Base-by-base conservation (phyloP, 2,797 vertebrate species). In the Forpus xanthops region DNA sequence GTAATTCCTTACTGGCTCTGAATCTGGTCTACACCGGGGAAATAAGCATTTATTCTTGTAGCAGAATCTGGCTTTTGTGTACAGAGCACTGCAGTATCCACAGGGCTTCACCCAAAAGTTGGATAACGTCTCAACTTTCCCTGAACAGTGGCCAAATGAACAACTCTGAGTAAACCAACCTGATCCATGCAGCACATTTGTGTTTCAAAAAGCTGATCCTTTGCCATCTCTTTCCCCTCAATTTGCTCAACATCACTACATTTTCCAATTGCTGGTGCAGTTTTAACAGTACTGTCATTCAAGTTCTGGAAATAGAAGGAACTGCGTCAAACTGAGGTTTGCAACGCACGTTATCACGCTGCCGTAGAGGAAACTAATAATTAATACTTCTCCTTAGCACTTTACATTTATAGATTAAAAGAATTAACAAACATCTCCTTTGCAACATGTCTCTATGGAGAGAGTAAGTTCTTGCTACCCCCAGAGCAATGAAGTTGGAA, bases 91-190 rank as follows among this genome's bases (percentile, higher is more conserved):
- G 75, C 21, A 25, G 68, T 21, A 77, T 28, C 85, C 84, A 75
- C 62, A 67, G 87, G 86, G 50, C 62, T 95, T 65, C 56, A 37
- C 71, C 30, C 87, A 83, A 33, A 53, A 84, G 45, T 11, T 94
- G 91, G 90, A 89, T 37, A 83, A 94, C 87, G 55, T 31, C 65
- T 86, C 68, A 83, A 25, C 71, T 94, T 90, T 81, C 53, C 74
- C 65, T 65, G 76, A 77, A 49, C 3, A 41, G 37, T 0, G 4
- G 88, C 91, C 94, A 94, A 78, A 89, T 49, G 87, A 95, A 81
- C 64, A 86, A 47, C n/a, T 72, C 47, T 17, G 64, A 72, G 73
- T 53, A 58, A 55, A 52, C 24, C 94, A 79, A 90, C 94, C 75
- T 13, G 74, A 70, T 49, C 87, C 64, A 81, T 3, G 25, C 42